phyloP scores from a whole-genome alignment of 2,797 vertebrate species.

The Pitangus sulphuratus region DNA sequence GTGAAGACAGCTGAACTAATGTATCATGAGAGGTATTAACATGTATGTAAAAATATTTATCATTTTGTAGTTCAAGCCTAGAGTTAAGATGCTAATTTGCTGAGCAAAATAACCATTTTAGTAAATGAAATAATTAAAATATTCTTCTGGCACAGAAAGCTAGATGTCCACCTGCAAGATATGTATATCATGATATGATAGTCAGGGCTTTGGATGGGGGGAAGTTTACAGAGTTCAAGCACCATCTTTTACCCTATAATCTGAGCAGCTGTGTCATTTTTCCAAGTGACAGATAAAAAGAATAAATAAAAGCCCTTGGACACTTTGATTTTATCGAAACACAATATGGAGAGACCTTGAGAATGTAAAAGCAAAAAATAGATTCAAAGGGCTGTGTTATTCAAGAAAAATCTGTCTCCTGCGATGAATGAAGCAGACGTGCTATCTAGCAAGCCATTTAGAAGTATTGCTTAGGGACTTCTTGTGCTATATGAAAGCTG shows the following conservation, averaged over 20 bases:
- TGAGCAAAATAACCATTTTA: not conserved
- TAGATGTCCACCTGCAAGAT: not conserved
- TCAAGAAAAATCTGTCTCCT: conserved; percentile 40
- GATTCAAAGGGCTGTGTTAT: not conserved
- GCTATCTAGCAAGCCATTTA: conserved; percentile 19
- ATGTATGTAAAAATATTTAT: not conserved
- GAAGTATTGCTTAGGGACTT: conserved; percentile 17
- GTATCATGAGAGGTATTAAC: not conserved
- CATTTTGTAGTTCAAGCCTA: not conserved
- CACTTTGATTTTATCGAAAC: not conserved
- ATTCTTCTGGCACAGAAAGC: not conserved
- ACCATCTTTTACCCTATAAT: not conserved
- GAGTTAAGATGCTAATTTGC: not conserved
- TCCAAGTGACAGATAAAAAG: not conserved
- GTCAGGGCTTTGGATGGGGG: not conserved
- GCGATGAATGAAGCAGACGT: not conserved
- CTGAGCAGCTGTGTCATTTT: not conserved
- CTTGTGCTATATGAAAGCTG: conserved; percentile 35
- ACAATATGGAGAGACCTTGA: not conserved
- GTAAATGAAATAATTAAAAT: not conserved
- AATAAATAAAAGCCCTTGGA: not conserved
- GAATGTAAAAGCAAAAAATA: not conserved
- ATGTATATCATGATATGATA: not conserved
- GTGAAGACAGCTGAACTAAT: not conserved
- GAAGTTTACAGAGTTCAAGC: not conserved